Percentiles rank a stretch among this genome's conserved stretches.
These are phyloP conservation scores for Pheosia tremula DNA, from an alignment of 2,888 invertebrate genomes.

Conservation along the genomic window DNA sequence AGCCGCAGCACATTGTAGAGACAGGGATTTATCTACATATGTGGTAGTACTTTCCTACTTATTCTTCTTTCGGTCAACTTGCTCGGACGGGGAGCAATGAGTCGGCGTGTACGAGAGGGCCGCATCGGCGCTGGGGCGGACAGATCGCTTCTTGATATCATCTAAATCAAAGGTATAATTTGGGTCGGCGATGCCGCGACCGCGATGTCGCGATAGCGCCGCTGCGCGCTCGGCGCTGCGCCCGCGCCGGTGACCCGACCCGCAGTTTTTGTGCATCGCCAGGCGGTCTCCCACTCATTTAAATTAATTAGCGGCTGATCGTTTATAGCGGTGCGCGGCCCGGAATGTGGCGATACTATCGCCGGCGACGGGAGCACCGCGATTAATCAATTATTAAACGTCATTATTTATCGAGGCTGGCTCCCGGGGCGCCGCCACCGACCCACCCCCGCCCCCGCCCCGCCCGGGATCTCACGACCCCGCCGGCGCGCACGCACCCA, in stretches of 20 bases:
- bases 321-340: constrained; percentile 44
- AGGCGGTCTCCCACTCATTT: constrained; percentile 63
- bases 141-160: constrained; percentile 50
- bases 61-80: neutral
- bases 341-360: constrained; percentile 42
- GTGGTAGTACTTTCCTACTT: too few species aligned
- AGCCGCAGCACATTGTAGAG: too few species aligned
- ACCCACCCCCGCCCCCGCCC: constrained; percentile 8
- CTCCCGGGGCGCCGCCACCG: constrained; percentile 45
- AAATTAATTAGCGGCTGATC: constrained; percentile 75
- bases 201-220: constrained; percentile 40
- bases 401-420: constrained; percentile 66
- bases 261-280: constrained; percentile 44
- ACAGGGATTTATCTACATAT: too few species aligned
- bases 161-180: constrained; percentile 50
- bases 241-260: constrained; percentile 11
- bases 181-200: constrained; percentile 32
- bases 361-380: constrained; percentile 46
- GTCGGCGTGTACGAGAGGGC: constrained; percentile 9
- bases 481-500: constrained; percentile 24
- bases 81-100: neutral
- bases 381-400: constrained; percentile 79
- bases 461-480: constrained; percentile 12
- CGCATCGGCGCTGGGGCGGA: constrained; percentile 23
- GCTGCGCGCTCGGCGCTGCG: constrained; percentile 21